Evolutionary conservation across 1,140 invertebrate species (phyloP), one percentile per base, ranked within the genome.

Genomic region (Caenorhabditis tropicalis): DNA sequence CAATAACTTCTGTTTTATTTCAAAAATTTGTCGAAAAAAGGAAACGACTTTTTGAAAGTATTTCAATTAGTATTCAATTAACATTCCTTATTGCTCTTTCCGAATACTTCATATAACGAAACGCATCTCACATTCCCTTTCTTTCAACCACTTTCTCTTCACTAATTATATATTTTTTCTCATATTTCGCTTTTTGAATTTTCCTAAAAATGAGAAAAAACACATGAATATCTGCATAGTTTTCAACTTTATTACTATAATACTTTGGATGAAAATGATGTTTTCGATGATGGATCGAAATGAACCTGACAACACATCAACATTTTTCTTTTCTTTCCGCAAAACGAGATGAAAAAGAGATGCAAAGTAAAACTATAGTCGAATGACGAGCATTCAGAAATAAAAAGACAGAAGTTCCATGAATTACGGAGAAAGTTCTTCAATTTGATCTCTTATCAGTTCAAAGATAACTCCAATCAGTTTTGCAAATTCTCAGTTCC

Each of bases 221-320:
- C 12, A 51, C n/a, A 51, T 16, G 4, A n/a, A n/a, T 21, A 51
- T 51, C 49, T n/a, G 19, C n/a, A n/a, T 51, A 7, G 9, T 51
- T 21, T 51, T 51, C 19, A 21, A 16, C 21, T 65, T 36, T 31
- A 65, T 65, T 65, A 65, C 2, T 58, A 29, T 58, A 58, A 58
- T 58, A 27, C 12, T 7, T 53, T n/a, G 49, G 19, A 46, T 12
- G 21, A 51, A 51, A 56, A 36, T 16, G 24, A 65, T 19, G 29
- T 65, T 36, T 10, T 65, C 5, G 58, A 65, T 65, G 58, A 65
- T 65, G 58, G 58, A 65, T 65, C 36, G 58, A 65, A 65, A 65
- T 33, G 29, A 65, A 65, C 58, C 29, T 65, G 15, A 36, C 29
- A 65, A 33, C 58, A 65, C 19, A 51, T n/a, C 19, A 21, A 65